Base-by-base conservation (phyloP, 2,888 invertebrate species). In the Drosophila rubida region DNA sequence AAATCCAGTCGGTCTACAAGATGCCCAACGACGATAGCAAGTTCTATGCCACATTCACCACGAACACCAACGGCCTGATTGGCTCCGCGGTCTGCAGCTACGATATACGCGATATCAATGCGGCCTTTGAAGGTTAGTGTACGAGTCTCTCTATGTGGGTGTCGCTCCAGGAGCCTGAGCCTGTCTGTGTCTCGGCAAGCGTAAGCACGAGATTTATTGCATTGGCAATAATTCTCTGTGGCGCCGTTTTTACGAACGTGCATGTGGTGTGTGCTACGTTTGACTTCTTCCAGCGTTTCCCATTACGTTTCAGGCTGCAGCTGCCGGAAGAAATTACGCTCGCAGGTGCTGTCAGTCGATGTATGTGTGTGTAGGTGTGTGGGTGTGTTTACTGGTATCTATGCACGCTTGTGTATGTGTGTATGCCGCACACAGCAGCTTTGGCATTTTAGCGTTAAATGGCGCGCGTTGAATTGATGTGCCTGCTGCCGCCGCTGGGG, bases 61-160 rank as follows among this genome's bases (percentile, higher is more conserved):
- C 99, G 4, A 97, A 98, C 9, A 97, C 97, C 68, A 98, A 98
- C 72, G 98, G 98, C 0, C 94, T 99, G 75, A 96, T 97, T 95
- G 98, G 99, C 1, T 98, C 98, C 6, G 99, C 99, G 30, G 96
- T 99, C 88, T 99, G 99, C 93, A 97, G 97, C 39, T 99, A 98
- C 93, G 96, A 96, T 73, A 95, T 98, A 72, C 94, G 95, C 44
- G 96, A 97, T 84, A 97, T 99, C 84, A 97, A 98, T 92, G 95
- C 95, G 76, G 97, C 97, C 16, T 99, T 99, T 92, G 95, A 96
- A 89, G 99, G 99, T 58, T 96, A 97, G 92, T 89, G 61, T 23
- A 42, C 51, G 23, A n/a, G 1, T 23, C 27, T 22, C 14, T 27
- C 14, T 13, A 16, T n/a, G 14, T 61, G 19, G 19, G 19, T 19